These are phyloP conservation scores for Notoglanidium macrostoma DNA, from an alignment of 2,797 vertebrate genomes.

Conservation along the genomic window DNA sequence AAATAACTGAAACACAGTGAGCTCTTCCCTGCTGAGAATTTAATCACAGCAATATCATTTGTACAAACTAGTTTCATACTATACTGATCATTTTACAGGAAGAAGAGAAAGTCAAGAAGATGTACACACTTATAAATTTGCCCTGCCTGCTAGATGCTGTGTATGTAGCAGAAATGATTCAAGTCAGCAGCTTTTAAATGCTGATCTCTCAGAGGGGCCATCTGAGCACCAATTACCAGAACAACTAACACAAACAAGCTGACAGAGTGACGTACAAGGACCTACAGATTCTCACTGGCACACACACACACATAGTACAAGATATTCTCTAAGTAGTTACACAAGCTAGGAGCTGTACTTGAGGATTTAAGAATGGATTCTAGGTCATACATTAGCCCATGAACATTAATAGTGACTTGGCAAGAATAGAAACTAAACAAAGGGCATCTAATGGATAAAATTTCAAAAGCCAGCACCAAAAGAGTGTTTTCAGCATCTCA, in stretches of 20 bases:
- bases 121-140: neutral
- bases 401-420: slow-evolving; percentile 10
- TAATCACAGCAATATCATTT: neutral
- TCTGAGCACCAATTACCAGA: slow-evolving; percentile 61
- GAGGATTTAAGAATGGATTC: slow-evolving; percentile 7
- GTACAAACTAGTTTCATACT: neutral
- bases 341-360: slow-evolving; percentile 25
- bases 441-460: neutral
- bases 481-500: neutral
- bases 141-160: neutral
- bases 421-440: slow-evolving; percentile 29
- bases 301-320: slow-evolving; percentile 22
- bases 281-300: neutral
- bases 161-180: slow-evolving; percentile 51
- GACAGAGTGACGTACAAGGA: slow-evolving; percentile 15
- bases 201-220: slow-evolving; percentile 63
- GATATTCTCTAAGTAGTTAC: slow-evolving; percentile 13
- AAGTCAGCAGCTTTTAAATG: slow-evolving; percentile 67
- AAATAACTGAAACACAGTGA: neutral
- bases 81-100: slow-evolving; percentile 5
- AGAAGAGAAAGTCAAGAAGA: neutral
- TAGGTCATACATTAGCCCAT: neutral
- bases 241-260: slow-evolving; percentile 47
- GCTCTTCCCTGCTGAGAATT: neutral
- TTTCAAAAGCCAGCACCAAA: slow-evolving; percentile 30